Percentiles rank a stretch among this genome's conserved stretches.
Conservation (phyloP, 2,113 vertebrate genomes). For the Telmatochromis bifrenatus region DNA sequence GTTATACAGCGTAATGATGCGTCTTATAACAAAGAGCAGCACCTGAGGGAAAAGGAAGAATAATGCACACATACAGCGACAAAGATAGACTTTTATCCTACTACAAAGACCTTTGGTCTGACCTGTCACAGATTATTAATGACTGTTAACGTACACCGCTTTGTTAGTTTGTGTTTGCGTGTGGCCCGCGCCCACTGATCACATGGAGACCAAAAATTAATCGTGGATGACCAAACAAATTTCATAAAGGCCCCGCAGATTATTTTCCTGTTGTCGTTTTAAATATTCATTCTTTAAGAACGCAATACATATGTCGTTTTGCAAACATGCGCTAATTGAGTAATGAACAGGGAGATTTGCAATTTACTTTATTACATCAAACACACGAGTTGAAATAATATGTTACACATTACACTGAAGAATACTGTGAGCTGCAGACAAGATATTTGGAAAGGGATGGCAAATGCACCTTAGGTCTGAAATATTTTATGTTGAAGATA, state of each 20-base stretch:
- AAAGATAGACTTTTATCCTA: slow-evolving; percentile 26
- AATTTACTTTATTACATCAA: background rate
- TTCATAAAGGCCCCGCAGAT: background rate
- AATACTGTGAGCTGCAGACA: background rate
- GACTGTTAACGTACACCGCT: slow-evolving; percentile 53
- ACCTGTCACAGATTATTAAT: slow-evolving; percentile 64
- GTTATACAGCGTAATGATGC: slow-evolving; percentile 17
- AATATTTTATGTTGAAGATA: background rate
- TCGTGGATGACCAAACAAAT: background rate
- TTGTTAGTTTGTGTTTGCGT: slow-evolving; percentile 23
- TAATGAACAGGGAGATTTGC: background rate
- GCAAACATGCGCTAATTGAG: background rate
- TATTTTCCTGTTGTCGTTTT: background rate
- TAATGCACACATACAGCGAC: slow-evolving; percentile 30
- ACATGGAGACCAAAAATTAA: background rate
- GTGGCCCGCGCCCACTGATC: slow-evolving; percentile 26
- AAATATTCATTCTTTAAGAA: background rate
- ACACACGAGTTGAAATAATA: background rate
- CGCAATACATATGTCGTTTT: background rate
- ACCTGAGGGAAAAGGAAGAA: slow-evolving; percentile 18
- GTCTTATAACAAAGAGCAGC: slow-evolving; percentile 15
- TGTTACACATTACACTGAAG: background rate
- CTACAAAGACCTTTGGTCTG: slow-evolving; percentile 46
- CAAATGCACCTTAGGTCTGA: background rate
- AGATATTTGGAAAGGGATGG: background rate